Evolutionary conservation across 2,797 vertebrate species (phyloP).

Genomic region (Oophaga sylvatica): DNA sequence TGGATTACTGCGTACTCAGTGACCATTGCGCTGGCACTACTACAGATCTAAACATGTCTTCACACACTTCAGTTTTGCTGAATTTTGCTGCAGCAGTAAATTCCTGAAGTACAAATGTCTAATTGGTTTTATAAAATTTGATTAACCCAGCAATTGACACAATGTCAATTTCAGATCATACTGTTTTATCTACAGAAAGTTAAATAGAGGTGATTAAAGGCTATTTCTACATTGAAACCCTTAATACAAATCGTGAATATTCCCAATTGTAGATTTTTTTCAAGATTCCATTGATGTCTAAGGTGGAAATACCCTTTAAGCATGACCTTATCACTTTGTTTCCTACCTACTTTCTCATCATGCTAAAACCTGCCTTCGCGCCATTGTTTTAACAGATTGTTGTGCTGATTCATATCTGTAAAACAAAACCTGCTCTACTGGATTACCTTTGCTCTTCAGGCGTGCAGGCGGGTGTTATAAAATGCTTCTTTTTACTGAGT

Average conservation of each 20-base stretch:
- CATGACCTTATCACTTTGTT: background rate
- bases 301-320: background rate
- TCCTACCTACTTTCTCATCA: background rate
- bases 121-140: too few species aligned
- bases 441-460: conserved; percentile 5
- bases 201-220: background rate
- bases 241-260: too few species aligned
- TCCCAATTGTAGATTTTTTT: too few species aligned
- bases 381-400: background rate
- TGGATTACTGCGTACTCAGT: background rate
- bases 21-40: too few species aligned
- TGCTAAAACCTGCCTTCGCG: conserved; percentile 15
- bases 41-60: background rate
- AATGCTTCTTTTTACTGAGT: background rate
- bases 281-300: too few species aligned
- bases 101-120: too few species aligned
- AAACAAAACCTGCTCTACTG: conserved; percentile 39
- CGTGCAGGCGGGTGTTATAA: conserved; percentile 5
- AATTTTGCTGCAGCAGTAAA: too few species aligned
- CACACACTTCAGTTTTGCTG: background rate
- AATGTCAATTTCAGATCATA: too few species aligned
- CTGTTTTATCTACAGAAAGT: background rate
- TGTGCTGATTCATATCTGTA: conserved; percentile 41
- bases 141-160: too few species aligned
- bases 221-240: too few species aligned